Base-by-base conservation (phyloP, 2,888 invertebrate genomes). In the Pyrrhia umbra region DNA sequence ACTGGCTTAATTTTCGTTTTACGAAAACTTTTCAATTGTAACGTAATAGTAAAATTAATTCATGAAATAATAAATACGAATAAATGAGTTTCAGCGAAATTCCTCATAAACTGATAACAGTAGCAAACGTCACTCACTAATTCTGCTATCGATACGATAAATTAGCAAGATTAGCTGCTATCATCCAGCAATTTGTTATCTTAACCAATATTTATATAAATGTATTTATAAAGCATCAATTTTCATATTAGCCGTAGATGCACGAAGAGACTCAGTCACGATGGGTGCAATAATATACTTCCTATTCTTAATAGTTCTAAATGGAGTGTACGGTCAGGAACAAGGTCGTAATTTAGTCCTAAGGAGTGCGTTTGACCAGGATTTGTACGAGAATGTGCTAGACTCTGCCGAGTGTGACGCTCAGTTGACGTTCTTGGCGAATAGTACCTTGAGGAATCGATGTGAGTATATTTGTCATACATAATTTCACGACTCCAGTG, bases 321-420 rank as follows among this genome's bases (percentile, higher is more conserved):
- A 64, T 40, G 55, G 37, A 59, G 77, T 81, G 43, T 55, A 21
- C 9, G 43, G 67, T 16, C 20, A 43, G 2, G 37, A 60, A 9
- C 27, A 39, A 27, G 43, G 20, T 1, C 10, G 50, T 40, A 4
- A 18, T 10, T 67, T 59, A 15, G 60, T 79, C 37, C 68, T 54
- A 0, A 70, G 75, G 37, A 84, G 79, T 80, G 86, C 79, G 0
- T 90, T 86, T 65, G 86, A 90, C 18, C 50, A 82, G 34, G 80
- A 85, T 8, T 67, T 90, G 23, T 88, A 89, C 49, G 74, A 86
- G 21, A 81, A 75, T 75, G 89, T 86, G 5, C 59, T 90, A n/a
- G 79, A 90, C 69, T 43, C 81, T 0, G 77, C 62, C 1, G 54
- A 80, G 58, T 90, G 90, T 73, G 42, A 78, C 8, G 45, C 61